A percentile compares a stretch with the other conserved stretches of the same genome.
Evolutionary conservation across 1,140 invertebrate species (phyloP).

Genomic region (Babylonia areolata): DNA sequence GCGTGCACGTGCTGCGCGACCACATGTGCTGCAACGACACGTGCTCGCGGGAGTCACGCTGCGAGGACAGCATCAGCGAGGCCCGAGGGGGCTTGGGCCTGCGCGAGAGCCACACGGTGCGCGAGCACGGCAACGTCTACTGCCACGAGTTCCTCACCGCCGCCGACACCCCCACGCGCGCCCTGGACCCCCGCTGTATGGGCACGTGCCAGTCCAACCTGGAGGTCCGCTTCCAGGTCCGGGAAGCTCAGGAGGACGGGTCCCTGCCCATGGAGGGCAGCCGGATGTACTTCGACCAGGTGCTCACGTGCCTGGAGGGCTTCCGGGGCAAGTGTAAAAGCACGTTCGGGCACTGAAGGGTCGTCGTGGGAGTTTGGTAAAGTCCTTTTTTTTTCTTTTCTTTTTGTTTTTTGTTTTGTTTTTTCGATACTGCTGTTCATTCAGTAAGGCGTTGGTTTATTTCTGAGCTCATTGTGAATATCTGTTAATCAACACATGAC

Average conservation of each 20-base stretch:
- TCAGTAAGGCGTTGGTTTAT: too few species aligned
- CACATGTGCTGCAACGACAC: slow-evolving; percentile 49
- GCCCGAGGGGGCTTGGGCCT: neutral
- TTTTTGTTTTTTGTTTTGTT: neutral
- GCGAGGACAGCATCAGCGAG: slow-evolving; percentile 21
- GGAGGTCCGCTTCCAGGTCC: slow-evolving; percentile 40
- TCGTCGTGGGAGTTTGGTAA: neutral
- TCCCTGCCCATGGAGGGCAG: neutral
- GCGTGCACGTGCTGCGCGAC: slow-evolving; percentile 37
- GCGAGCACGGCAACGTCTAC: slow-evolving; percentile 44
- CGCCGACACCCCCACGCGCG: slow-evolving; percentile 30
- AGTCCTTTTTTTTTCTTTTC: neutral
- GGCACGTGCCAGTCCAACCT: slow-evolving; percentile 48
- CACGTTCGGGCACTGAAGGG: slow-evolving; percentile 23
- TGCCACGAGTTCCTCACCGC: slow-evolving; percentile 50
- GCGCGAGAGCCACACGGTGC: slow-evolving; percentile 31
- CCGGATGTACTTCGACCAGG: slow-evolving; percentile 32
- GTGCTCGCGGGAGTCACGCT: slow-evolving; percentile 20
- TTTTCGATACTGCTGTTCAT: too few species aligned
- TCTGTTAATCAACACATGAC: too few species aligned
- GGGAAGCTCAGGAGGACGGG: slow-evolving; percentile 20
- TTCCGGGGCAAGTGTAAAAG: slow-evolving; percentile 36
- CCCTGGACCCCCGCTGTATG: slow-evolving; percentile 23
- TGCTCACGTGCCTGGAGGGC: slow-evolving; percentile 26
- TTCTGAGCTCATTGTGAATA: too few species aligned